phyloP scores from a whole-genome alignment of 2,113 vertebrate species.

The Actenoides hombroni region DNA sequence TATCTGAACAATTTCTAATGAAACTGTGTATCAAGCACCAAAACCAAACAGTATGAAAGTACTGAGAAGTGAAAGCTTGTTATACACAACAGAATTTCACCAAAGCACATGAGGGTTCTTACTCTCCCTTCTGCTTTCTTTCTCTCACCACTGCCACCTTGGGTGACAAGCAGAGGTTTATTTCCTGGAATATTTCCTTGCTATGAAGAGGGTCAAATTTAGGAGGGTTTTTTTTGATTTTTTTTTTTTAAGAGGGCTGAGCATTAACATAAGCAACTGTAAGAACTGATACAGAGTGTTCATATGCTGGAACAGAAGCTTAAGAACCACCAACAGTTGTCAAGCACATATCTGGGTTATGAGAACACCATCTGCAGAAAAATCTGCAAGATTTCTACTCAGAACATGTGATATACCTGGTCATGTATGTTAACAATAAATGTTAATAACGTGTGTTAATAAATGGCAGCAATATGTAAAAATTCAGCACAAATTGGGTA shows the following conservation, averaged over 20 bases:
- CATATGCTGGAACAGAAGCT: rapidly evolving
- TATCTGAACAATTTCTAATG: not conserved
- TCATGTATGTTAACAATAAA: not conserved
- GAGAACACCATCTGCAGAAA: not conserved
- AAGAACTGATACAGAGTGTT: not conserved
- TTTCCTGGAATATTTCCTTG: not conserved
- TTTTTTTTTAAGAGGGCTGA: not conserved
- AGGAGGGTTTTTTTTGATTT: not conserved
- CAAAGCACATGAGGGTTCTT: not conserved
- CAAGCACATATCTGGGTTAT: not conserved
- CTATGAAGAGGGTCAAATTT: not conserved
- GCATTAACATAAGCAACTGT: not conserved
- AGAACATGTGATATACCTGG: not conserved
- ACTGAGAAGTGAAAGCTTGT: not conserved
- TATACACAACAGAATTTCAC: not conserved
- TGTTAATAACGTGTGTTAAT: no score
- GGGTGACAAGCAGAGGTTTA: not conserved
- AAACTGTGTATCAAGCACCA: not conserved
- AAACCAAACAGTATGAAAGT: not conserved
- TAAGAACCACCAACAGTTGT: not conserved
- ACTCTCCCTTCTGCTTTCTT: not conserved
- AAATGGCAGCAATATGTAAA: not conserved
- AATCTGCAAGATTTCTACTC: not conserved
- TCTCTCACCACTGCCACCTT: not conserved
- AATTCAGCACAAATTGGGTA: not conserved